Evolutionary conservation across 2,797 vertebrate genomes (phyloP).

Genomic region (Varecia variegata): DNA sequence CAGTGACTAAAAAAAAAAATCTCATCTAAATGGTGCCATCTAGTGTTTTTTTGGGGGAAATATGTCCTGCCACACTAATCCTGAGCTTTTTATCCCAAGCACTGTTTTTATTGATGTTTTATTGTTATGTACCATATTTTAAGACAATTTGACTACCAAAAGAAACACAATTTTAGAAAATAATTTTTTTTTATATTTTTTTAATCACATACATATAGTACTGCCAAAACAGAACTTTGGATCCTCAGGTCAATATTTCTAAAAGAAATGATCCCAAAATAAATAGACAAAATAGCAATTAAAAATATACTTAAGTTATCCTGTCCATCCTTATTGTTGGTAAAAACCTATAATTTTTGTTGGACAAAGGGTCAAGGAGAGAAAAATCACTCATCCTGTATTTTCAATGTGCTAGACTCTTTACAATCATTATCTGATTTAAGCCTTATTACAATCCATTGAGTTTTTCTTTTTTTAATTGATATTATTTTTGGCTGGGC

Average conservation of each 20-base stretch:
- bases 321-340: not conserved
- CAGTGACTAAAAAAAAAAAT: not conserved
- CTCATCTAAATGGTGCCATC: not conserved
- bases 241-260: not conserved
- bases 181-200: not conserved
- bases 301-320: not conserved
- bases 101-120: not conserved
- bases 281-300: not conserved
- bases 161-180: not conserved
- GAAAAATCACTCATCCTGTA: not conserved
- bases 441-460: not conserved
- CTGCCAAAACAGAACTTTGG: not conserved
- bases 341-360: not conserved
- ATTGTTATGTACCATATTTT: not conserved
- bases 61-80: not conserved
- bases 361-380: not conserved
- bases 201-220: not conserved
- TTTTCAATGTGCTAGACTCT: not conserved
- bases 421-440: not conserved
- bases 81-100: not conserved
- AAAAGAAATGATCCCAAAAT: not conserved
- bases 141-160: not conserved
- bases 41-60: slow-evolving; percentile 37
- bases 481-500: too few relatives aligned
- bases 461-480: not conserved